Percentiles rank a stretch among this genome's conserved stretches.
phyloP scores from a whole-genome alignment of 1,140 invertebrate species.

The Chironomus tepperi region DNA sequence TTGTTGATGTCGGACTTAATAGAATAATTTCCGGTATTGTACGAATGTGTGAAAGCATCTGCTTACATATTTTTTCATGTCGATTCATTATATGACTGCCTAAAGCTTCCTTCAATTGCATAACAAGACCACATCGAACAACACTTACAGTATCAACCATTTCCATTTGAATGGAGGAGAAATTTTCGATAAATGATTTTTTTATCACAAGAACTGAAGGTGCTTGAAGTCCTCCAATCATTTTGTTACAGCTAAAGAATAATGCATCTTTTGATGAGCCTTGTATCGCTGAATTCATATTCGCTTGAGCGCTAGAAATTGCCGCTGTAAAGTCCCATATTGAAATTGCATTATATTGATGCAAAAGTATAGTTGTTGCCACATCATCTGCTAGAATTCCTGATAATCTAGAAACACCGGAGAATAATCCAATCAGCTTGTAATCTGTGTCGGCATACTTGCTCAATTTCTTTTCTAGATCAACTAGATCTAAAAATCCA shows the following conservation, averaged over 20 bases:
- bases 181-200: background rate
- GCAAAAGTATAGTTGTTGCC: slow-evolving; percentile 68
- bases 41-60: slow-evolving; percentile 61
- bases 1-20: slow-evolving; percentile 58
- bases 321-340: slow-evolving; percentile 89
- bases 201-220: slow-evolving; percentile 21
- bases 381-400: slow-evolving; percentile 80
- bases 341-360: slow-evolving; percentile 67
- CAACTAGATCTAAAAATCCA: slow-evolving; percentile 68
- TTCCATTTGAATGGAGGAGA: slow-evolving; percentile 42
- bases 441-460: slow-evolving; percentile 46
- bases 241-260: slow-evolving; percentile 86
- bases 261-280: slow-evolving; percentile 69
- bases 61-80: slow-evolving; percentile 68
- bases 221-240: slow-evolving; percentile 81
- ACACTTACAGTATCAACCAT: slow-evolving; percentile 74
- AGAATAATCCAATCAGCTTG: slow-evolving; percentile 75
- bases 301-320: slow-evolving; percentile 68
- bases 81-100: slow-evolving; percentile 62
- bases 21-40: slow-evolving; percentile 70
- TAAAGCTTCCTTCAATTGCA: slow-evolving; percentile 77
- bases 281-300: slow-evolving; percentile 69
- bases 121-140: slow-evolving; percentile 73
- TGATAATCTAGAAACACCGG: slow-evolving; percentile 80
- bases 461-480: slow-evolving; percentile 64